phyloP scores from a whole-genome alignment of 2,113 vertebrate species.

The Etheostoma spectabile region DNA sequence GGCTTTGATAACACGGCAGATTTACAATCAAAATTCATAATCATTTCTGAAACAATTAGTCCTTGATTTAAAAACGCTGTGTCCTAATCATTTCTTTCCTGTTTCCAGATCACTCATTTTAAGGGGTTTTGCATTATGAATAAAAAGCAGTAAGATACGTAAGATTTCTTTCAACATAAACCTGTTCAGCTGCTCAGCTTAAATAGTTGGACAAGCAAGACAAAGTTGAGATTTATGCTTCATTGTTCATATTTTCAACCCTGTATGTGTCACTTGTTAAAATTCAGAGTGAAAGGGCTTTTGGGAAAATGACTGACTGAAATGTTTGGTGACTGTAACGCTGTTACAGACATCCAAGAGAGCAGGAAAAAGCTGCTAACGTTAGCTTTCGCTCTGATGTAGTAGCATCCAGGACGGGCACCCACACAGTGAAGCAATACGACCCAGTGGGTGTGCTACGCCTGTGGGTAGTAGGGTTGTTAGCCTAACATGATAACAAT shows the following conservation, averaged over 20 bases:
- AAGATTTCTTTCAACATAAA: not conserved
- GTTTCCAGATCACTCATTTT: too few species aligned
- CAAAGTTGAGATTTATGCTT: too few species aligned
- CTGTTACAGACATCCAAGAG: not conserved
- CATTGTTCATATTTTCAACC: not conserved
- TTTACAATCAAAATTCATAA: not conserved
- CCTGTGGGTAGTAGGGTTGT: not conserved
- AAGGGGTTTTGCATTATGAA: too few species aligned
- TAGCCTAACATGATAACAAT: not conserved
- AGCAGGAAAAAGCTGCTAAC: too few species aligned
- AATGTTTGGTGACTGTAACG: not conserved
- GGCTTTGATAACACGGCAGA: not conserved
- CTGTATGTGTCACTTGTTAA: not conserved
- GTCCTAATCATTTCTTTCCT: not conserved
- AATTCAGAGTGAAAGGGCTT: not conserved
- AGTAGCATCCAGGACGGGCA: not conserved
- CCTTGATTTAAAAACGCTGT: not conserved
- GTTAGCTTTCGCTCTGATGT: not conserved
- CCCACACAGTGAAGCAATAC: too few species aligned
- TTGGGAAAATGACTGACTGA: not conserved
- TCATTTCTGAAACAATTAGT: not conserved
- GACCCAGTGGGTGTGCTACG: too few species aligned
- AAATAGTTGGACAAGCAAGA: not conserved
- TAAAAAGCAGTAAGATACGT: too few species aligned
- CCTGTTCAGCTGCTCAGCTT: not conserved